phyloP scores from a whole-genome alignment of 2,113 vertebrate species.

The Cyphomyrus plagiostoma region DNA sequence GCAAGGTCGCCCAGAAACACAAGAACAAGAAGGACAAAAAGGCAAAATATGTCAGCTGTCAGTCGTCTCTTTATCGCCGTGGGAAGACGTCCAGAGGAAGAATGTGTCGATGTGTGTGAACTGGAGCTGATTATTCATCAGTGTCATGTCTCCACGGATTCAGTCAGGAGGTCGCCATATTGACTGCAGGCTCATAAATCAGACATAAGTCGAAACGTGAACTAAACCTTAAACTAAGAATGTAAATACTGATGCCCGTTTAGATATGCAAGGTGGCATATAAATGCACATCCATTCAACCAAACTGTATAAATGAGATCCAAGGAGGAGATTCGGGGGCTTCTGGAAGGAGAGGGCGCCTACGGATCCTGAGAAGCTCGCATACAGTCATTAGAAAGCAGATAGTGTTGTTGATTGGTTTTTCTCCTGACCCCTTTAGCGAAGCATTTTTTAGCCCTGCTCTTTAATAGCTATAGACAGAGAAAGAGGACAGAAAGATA shows the following conservation, averaged over 20 bases:
- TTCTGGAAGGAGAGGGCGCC: conserved; percentile 12
- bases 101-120: background rate
- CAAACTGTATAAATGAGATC: background rate
- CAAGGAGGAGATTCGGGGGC: background rate
- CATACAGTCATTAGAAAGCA: conserved; percentile 58
- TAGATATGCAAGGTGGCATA: background rate
- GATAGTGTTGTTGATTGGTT: conserved; percentile 54
- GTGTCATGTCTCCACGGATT: background rate
- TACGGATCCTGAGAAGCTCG: conserved; percentile 39
- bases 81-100: background rate
- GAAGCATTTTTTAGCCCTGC: conserved; percentile 41
- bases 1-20: background rate
- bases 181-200: background rate
- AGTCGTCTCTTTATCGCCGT: background rate
- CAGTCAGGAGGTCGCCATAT: background rate
- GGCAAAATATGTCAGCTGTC: background rate
- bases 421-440: conserved; percentile 49
- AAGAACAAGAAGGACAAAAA: background rate
- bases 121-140: background rate
- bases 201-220: background rate
- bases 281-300: background rate
- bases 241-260: background rate
- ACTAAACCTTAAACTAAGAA: background rate
- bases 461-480: conserved; percentile 15
- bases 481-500: background rate